Conservation (phyloP, 2,797 vertebrate genomes). For the Pelodytes ibericus region DNA sequence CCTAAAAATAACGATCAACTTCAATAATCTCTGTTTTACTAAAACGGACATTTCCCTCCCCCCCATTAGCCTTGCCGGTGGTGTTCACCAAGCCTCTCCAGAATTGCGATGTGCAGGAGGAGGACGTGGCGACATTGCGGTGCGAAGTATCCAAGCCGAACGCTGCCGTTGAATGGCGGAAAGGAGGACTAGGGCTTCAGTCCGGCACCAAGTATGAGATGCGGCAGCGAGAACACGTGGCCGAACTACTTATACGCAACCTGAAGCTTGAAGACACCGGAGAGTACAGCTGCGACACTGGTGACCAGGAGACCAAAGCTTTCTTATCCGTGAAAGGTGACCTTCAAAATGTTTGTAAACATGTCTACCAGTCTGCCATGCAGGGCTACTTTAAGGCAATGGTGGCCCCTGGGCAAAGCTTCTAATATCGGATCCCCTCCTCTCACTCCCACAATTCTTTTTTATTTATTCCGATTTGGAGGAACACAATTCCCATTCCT, state of each 20-base stretch:
- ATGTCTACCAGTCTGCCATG: no score
- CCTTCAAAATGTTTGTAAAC: constrained; percentile 9
- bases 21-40: no score
- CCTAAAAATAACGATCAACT: no score
- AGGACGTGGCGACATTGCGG: constrained; percentile 42
- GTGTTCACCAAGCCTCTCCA: constrained; percentile 39
- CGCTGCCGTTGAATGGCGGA: constrained; percentile 66
- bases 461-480: no score
- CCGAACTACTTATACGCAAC: constrained; percentile 76
- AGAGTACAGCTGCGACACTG: constrained; percentile 67
- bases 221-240: constrained; percentile 72
- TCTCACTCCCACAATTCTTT: no score
- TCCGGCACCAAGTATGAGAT: constrained; percentile 64
- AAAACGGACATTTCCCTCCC: background rate
- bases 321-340: constrained; percentile 66
- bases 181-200: constrained; percentile 57
- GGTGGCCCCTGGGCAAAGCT: no score
- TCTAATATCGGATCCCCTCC: no score
- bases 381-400: no score
- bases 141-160: constrained; percentile 72
- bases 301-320: constrained; percentile 65
- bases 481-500: no score
- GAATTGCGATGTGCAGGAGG: constrained; percentile 54
- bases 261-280: constrained; percentile 69
- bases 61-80: constrained; percentile 17